phyloP scores from a whole-genome alignment of 2,888 invertebrate genomes.

The Dermolepida albohirtum region DNA sequence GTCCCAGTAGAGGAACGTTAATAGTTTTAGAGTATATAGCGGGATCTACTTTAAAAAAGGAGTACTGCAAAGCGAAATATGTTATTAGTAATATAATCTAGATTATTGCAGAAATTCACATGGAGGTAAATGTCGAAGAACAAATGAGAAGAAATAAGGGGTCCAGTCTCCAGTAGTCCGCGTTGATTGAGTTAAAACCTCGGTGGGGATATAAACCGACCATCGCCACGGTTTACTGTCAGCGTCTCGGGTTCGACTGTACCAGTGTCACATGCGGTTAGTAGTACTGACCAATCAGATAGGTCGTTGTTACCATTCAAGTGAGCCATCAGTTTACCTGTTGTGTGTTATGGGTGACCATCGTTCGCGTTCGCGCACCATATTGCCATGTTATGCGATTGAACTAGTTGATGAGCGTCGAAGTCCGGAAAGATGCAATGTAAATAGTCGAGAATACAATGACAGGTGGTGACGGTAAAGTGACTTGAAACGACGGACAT shows the following conservation, averaged over 20 bases:
- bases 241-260: constrained; percentile 35
- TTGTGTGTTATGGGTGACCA: constrained; percentile 50
- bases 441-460: constrained; percentile 45
- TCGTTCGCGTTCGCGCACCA: constrained; percentile 28
- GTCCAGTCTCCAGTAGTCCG: constrained; percentile 29
- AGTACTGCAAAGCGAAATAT: no score
- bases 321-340: constrained; percentile 46
- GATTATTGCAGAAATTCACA: neutral
- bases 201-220: constrained; percentile 35
- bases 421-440: constrained; percentile 30
- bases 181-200: constrained; percentile 33
- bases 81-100: neutral
- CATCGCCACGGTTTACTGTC: constrained; percentile 2
- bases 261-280: constrained; percentile 47
- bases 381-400: constrained; percentile 32
- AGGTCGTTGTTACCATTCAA: constrained; percentile 42
- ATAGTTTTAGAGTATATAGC: no score
- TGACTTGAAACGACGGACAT: constrained; percentile 50
- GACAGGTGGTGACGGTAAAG: constrained; percentile 50
- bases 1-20: no score
- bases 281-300: constrained; percentile 51
- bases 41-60: no score
- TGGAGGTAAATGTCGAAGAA: neutral
- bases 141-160: constrained; percentile 16
- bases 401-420: neutral